Evolutionary conservation across 2,113 vertebrate genomes (phyloP).

Genomic region (Anas platyrhynchos): DNA sequence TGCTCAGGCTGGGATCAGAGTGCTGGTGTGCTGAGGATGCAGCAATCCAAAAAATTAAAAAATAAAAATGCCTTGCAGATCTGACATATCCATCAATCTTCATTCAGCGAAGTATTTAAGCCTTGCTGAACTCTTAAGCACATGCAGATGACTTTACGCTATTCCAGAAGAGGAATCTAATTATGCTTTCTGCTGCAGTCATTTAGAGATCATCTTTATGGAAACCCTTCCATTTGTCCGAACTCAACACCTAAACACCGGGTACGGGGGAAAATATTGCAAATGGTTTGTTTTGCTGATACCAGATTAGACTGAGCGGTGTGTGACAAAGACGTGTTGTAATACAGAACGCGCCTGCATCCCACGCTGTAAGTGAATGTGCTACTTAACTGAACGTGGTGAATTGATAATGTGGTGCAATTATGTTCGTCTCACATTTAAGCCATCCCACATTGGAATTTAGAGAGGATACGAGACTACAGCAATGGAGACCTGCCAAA

Average conservation of each 20-base stretch:
- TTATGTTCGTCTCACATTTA: conserved; percentile 7
- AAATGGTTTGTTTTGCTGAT: neutral
- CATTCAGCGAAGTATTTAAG: conserved; percentile 2
- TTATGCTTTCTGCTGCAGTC: conserved; percentile 30
- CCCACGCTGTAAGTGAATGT: neutral
- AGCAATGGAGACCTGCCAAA: conserved; percentile 19
- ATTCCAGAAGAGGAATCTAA: conserved; percentile 33
- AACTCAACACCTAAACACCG: neutral
- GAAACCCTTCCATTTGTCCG: neutral
- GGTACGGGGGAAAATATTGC: neutral
- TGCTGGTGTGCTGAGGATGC: neutral
- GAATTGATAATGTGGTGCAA: neutral
- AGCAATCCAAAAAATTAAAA: neutral
- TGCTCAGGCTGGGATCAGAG: neutral
- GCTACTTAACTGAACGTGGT: conserved; percentile 20
- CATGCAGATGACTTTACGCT: conserved; percentile 39
- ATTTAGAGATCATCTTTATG: neutral
- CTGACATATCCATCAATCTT: neutral
- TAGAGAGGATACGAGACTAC: neutral
- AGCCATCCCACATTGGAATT: neutral
- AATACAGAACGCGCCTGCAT: neutral
- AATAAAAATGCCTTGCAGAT: neutral
- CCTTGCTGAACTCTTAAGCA: conserved; percentile 10
- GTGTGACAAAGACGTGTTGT: neutral
- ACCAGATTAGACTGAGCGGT: neutral